These are phyloP conservation scores for Apus apus DNA, from an alignment of 2,113 vertebrate genomes.

Conservation along the genomic window DNA sequence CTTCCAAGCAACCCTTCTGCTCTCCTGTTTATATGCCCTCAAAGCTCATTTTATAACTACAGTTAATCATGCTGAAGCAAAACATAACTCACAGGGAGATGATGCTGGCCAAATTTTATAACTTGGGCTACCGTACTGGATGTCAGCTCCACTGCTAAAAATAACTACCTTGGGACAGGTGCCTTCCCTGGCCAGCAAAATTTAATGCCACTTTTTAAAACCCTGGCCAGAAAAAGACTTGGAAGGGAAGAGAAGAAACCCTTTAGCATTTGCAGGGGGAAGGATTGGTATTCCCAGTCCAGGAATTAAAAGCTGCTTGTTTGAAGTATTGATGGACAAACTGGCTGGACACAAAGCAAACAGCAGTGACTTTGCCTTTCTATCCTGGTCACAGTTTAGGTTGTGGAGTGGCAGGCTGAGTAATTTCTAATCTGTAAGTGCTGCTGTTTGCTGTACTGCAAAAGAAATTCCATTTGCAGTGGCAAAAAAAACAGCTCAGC, in stretches of 20 bases:
- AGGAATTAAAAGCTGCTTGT: neutral
- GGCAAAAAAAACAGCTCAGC: neutral
- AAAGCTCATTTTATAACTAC: conserved; percentile 60
- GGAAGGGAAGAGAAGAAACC: neutral
- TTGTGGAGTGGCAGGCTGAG: neutral
- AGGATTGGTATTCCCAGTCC: neutral
- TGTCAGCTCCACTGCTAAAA: conserved; percentile 31
- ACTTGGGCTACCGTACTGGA: conserved; percentile 15
- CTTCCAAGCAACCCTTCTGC: conserved; percentile 44
- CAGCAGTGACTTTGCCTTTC: neutral
- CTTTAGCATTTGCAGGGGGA: neutral
- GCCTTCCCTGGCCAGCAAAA: conserved; percentile 35
- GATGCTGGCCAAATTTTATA: conserved; percentile 29
- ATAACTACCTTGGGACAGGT: conserved; percentile 42
- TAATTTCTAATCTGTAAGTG: neutral
- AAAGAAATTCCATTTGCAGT: neutral
- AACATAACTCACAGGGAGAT: neutral
- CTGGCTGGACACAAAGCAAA: neutral
- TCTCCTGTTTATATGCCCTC: conserved; percentile 43
- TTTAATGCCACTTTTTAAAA: conserved; percentile 6
- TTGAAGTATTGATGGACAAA: neutral
- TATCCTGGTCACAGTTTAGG: neutral
- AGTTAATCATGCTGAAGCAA: conserved; percentile 59
- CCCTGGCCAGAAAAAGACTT: neutral
- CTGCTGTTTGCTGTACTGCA: neutral